A percentile compares a stretch with the other conserved stretches of the same genome.
Conservation (phyloP, 1,140 invertebrate genomes). For the Ceratina japonica region DNA sequence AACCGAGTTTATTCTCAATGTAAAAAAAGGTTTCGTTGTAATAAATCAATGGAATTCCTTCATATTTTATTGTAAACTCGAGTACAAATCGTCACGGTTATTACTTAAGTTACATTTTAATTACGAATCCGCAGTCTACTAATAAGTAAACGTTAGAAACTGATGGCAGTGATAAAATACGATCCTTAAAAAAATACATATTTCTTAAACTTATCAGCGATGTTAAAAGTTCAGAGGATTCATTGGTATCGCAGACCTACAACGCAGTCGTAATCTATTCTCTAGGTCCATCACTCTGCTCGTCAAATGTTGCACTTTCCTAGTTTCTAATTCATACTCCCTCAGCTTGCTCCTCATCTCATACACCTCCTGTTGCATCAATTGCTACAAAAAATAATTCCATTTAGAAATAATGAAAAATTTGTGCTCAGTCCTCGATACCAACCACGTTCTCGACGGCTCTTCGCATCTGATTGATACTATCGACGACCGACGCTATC, state of each 20-base stretch:
- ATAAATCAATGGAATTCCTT: neutral
- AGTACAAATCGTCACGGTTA: conserved; percentile 56
- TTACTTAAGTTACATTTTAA: conserved; percentile 62
- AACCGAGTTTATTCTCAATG: neutral
- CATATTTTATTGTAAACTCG: conserved; percentile 63
- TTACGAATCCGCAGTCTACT: neutral
- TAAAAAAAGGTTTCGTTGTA: neutral
- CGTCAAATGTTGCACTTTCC: conserved; percentile 73
- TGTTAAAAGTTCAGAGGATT: conserved; percentile 57
- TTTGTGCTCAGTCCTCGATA: conserved; percentile 12
- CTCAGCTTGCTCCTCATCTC: conserved; percentile 74
- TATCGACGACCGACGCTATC: conserved; percentile 73
- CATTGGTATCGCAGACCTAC: conserved; percentile 63
- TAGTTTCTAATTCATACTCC: conserved; percentile 72
- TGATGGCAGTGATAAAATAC: conserved; percentile 64
- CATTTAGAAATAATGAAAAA: neutral
- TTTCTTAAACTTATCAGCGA: neutral
- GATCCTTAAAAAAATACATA: conserved; percentile 28
- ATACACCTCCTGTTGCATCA: conserved; percentile 75
- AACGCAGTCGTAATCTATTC: conserved; percentile 70
- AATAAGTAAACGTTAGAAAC: conserved; percentile 16
- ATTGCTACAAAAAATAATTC: conserved; percentile 65
- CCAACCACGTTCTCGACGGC: conserved; percentile 73
- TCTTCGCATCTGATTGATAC: conserved; percentile 73
- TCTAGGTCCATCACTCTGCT: conserved; percentile 73